phyloP scores from a whole-genome alignment of 2,113 vertebrate species.

The Catharus fuscescens region DNA sequence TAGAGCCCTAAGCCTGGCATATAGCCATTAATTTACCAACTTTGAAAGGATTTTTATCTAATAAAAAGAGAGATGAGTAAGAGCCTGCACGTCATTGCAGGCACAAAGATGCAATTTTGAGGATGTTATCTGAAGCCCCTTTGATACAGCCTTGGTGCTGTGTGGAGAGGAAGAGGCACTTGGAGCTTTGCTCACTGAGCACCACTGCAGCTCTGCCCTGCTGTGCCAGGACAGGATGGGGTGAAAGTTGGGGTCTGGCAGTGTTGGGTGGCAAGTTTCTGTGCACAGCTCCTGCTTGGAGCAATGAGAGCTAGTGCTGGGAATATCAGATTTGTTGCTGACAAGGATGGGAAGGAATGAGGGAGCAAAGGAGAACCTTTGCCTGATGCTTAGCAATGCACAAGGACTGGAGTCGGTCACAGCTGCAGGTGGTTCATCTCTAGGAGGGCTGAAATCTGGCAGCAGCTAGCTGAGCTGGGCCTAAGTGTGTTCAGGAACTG shows the following conservation, averaged over 20 bases:
- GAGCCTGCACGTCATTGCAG: conserved; percentile 1
- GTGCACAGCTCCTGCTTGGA: neutral
- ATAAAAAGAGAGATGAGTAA: conserved; percentile 49
- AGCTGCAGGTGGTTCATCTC: neutral
- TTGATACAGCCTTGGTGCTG: neutral
- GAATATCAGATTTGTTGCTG: neutral
- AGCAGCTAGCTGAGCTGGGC: neutral
- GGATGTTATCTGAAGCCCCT: neutral
- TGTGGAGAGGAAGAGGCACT: neutral
- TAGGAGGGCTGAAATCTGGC: neutral
- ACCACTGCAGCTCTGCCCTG: accelerated
- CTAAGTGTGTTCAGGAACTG: neutral
- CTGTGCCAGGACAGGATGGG: accelerated
- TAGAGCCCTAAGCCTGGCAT: neutral
- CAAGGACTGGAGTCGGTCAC: neutral
- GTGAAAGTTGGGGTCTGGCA: neutral
- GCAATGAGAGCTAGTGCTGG: accelerated
- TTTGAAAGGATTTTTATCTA: conserved; percentile 65
- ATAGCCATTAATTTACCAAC: conserved; percentile 47
- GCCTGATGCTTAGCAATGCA: neutral
- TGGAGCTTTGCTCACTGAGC: neutral
- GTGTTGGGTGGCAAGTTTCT: neutral
- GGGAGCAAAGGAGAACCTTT: neutral
- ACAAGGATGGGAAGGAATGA: neutral
- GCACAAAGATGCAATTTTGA: neutral